phyloP scores from a whole-genome alignment of 2,113 vertebrate species.

The Dipodomys spectabilis region DNA sequence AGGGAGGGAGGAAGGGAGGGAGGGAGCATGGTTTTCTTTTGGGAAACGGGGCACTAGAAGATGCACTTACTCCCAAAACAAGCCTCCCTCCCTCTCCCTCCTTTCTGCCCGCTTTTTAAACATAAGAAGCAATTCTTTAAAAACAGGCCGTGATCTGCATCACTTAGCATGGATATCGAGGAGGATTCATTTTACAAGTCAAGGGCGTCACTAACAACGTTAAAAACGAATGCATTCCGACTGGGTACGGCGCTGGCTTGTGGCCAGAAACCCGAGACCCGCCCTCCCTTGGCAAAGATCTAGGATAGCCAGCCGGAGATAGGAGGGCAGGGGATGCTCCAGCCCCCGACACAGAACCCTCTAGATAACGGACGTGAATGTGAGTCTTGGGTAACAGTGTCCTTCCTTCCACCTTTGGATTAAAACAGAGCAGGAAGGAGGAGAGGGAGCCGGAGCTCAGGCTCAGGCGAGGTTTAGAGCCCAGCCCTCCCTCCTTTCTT shows the following conservation, averaged over 20 bases:
- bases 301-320: background rate
- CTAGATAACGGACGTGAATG: constrained; percentile 44
- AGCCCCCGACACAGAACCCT: constrained; percentile 1
- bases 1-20: too few relatives aligned
- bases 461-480: background rate
- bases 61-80: background rate
- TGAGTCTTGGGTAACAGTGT: background rate
- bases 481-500: too few relatives aligned
- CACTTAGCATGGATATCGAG: constrained; percentile 48
- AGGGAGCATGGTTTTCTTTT: background rate
- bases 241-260: background rate
- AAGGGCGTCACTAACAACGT: constrained; percentile 36
- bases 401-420: background rate
- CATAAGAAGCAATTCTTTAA: background rate
- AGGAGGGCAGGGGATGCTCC: background rate
- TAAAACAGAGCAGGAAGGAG: background rate
- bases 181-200: constrained; percentile 54
- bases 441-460: background rate
- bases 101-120: background rate
- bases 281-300: constrained; percentile 12
- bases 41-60: background rate
- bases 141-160: background rate
- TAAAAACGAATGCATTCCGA: constrained; percentile 7
- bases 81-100: background rate
- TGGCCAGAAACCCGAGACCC: constrained; percentile 43